A percentile compares a stretch with the other conserved stretches of the same genome.
phyloP scores from a whole-genome alignment of 2,888 invertebrate genomes.

The Drosophila siamana region DNA sequence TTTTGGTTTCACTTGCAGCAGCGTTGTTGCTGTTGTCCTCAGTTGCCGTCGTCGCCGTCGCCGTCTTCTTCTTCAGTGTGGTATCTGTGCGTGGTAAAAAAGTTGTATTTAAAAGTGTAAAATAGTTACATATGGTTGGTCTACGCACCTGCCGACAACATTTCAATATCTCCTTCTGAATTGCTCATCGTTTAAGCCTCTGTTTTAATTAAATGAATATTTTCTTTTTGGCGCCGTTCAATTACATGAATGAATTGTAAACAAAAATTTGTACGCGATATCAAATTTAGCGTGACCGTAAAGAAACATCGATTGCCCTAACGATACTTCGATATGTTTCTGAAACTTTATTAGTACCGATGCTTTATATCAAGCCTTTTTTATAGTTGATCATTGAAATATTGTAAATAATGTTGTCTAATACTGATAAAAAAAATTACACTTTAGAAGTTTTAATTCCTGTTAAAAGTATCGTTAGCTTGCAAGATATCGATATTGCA shows the following conservation, averaged over 20 bases:
- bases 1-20: slow-evolving; percentile 13
- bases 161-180: not conserved
- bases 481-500: not conserved
- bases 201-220: not conserved
- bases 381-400: too few relatives aligned
- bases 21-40: slow-evolving; percentile 11
- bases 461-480: not conserved
- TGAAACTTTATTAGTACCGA: too few relatives aligned
- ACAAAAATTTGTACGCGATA: slow-evolving; percentile 44
- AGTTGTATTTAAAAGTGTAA: not conserved
- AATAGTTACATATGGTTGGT: not conserved
- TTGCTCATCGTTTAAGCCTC: slow-evolving; percentile 35
- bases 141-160: slow-evolving; percentile 37
- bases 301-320: slow-evolving; percentile 9
- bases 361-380: too few relatives aligned
- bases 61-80: slow-evolving; percentile 46
- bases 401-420: too few relatives aligned
- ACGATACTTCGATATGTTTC: too few relatives aligned
- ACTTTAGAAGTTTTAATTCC: not conserved
- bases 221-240: slow-evolving; percentile 4
- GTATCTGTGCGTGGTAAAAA: slow-evolving; percentile 35
- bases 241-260: slow-evolving; percentile 28
- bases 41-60: slow-evolving; percentile 34
- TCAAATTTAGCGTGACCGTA: slow-evolving; percentile 19
- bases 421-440: too few relatives aligned